Evolutionary conservation across 2,888 invertebrate genomes (phyloP).

Genomic region (Nasonia oneida): DNA sequence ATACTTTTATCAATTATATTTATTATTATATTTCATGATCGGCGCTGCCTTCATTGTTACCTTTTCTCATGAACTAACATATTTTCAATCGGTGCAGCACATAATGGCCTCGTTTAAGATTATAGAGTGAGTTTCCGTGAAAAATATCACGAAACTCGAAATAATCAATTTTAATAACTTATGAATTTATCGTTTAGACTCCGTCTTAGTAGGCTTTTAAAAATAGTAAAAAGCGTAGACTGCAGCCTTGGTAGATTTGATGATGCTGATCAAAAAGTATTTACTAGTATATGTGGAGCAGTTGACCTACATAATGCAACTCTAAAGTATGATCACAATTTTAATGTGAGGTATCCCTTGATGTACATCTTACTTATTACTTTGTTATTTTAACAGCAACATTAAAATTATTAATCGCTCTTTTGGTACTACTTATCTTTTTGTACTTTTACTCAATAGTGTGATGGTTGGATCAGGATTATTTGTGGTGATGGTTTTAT

Average conservation of each 20-base stretch:
- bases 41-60: neutral
- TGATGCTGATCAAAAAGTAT: neutral
- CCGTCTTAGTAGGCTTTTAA: neutral
- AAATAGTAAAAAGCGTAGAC: neutral
- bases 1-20: neutral
- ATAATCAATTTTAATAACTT: too few relatives aligned
- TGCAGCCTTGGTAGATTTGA: neutral
- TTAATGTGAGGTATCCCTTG: neutral
- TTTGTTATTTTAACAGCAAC: neutral
- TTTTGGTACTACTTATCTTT: neutral
- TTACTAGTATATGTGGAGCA: neutral
- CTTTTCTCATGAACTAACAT: neutral
- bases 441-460: neutral
- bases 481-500: neutral
- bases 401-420: neutral
- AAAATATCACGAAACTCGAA: too few relatives aligned
- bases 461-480: neutral
- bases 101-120: neutral
- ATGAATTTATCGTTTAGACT: neutral
- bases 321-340: neutral
- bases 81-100: neutral
- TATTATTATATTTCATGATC: neutral
- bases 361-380: neutral
- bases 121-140: neutral
- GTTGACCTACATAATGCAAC: neutral